phyloP scores from a whole-genome alignment of 2,113 vertebrate genomes.

The Sphyrna mokarran region DNA sequence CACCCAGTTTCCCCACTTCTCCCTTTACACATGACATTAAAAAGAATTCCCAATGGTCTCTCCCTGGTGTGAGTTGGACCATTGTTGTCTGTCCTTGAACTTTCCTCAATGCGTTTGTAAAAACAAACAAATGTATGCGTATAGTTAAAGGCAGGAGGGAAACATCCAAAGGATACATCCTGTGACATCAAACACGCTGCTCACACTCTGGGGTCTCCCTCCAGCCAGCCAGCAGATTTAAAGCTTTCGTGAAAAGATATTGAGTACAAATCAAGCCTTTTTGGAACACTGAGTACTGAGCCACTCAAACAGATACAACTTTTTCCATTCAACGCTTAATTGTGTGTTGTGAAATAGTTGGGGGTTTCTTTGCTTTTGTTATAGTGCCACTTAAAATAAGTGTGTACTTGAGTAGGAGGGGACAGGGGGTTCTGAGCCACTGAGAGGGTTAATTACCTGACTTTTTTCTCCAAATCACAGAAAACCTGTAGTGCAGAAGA shows the following conservation, averaged over 20 bases:
- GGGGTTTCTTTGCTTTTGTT: background rate
- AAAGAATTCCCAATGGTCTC: background rate
- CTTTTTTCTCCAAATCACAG: background rate
- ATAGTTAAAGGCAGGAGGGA: background rate
- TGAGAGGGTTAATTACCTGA: background rate
- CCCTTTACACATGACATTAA: background rate
- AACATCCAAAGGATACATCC: background rate
- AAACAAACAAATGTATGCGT: background rate
- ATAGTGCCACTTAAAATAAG: background rate
- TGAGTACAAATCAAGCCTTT: background rate
- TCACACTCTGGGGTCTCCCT: background rate
- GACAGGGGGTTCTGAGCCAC: background rate
- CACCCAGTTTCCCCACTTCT: background rate
- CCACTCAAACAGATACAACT: background rate
- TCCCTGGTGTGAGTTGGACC: background rate
- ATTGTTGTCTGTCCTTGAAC: constrained; percentile 5
- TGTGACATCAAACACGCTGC: background rate
- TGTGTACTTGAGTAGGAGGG: background rate
- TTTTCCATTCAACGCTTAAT: background rate
- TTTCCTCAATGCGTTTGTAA: constrained; percentile 18
- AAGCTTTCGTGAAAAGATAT: background rate
- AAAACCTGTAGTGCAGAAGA: too few species aligned
- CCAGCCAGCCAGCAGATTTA: too few species aligned
- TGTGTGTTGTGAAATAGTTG: background rate
- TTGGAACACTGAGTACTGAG: background rate